Evolutionary conservation across 2,888 invertebrate genomes (phyloP).

Genomic region (Dyspetes luteomarginatus): DNA sequence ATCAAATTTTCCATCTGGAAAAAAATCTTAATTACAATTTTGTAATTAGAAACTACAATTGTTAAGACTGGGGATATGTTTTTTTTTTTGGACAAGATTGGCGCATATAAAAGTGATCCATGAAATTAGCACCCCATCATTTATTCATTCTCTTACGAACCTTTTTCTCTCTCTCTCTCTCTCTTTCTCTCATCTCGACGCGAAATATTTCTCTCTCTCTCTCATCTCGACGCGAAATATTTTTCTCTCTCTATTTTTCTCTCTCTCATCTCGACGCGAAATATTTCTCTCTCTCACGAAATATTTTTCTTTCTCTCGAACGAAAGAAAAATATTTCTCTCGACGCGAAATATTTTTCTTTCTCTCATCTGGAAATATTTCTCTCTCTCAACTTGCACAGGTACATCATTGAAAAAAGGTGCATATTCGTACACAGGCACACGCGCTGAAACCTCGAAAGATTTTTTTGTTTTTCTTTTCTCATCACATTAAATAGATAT

Average conservation of each 20-base stretch:
- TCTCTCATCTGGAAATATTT: constrained; percentile 22
- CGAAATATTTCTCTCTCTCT: constrained; percentile 27
- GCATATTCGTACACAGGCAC: constrained; percentile 49
- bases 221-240: too few species aligned
- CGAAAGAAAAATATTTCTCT: too few species aligned
- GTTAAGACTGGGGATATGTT: constrained; percentile 36
- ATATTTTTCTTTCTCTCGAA: too few species aligned
- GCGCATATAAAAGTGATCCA: constrained; percentile 41
- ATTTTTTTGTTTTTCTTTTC: neutral
- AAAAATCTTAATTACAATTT: neutral
- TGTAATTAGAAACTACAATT: too few species aligned
- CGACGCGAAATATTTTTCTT: too few species aligned
- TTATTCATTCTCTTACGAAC: constrained; percentile 60
- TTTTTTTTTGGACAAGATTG: constrained; percentile 27
- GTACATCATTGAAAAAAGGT: constrained; percentile 66
- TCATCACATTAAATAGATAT: too few species aligned
- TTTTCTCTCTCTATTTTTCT: constrained; percentile 14
- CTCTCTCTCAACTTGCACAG: constrained; percentile 63
- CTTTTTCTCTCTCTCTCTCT: constrained; percentile 38
- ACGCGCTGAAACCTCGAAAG: constrained; percentile 21
- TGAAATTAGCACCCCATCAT: constrained; percentile 62
- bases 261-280: too few species aligned
- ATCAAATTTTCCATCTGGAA: too few species aligned
- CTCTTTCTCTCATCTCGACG: neutral
- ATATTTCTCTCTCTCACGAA: constrained; percentile 37